phyloP scores from a whole-genome alignment of 2,888 invertebrate genomes.

The Hesperia comma region DNA sequence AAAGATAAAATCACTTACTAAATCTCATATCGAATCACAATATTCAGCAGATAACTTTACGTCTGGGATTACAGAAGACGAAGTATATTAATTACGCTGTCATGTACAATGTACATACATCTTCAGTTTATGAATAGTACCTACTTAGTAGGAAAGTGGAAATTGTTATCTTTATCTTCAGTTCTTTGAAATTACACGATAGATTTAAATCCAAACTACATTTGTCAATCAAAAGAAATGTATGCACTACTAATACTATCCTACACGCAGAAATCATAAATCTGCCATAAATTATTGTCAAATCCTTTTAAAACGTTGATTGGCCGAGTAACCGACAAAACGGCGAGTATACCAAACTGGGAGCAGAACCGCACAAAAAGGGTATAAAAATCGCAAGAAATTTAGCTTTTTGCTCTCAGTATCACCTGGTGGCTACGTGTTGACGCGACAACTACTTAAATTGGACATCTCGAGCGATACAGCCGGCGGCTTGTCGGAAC shows the following conservation, averaged over 20 bases:
- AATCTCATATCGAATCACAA: too few relatives aligned
- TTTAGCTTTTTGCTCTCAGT: constrained; percentile 56
- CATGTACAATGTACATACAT: too few relatives aligned
- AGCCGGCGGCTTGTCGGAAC: constrained; percentile 54
- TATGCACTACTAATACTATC: too few relatives aligned
- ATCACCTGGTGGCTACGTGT: constrained; percentile 60
- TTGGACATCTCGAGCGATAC: constrained; percentile 54
- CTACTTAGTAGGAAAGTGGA: too few relatives aligned
- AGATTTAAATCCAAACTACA: too few relatives aligned
- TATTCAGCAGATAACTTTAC: too few relatives aligned
- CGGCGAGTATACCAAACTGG: constrained; percentile 52
- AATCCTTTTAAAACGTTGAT: background rate
- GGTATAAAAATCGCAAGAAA: constrained; percentile 50
- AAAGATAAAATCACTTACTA: too few relatives aligned
- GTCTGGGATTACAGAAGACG: too few relatives aligned
- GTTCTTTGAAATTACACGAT: too few relatives aligned
- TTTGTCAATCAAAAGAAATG: constrained; percentile 37
- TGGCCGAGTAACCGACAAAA: constrained; percentile 37
- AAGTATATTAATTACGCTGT: too few relatives aligned
- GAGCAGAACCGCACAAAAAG: constrained; percentile 51
- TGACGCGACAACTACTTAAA: constrained; percentile 60
- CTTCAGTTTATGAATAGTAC: too few relatives aligned
- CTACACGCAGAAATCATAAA: constrained; percentile 55
- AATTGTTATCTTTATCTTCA: too few relatives aligned
- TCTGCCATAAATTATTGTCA: constrained; percentile 29